Evolutionary conservation across 1,140 invertebrate genomes (phyloP).

Genomic region (Cotesia typhae): DNA sequence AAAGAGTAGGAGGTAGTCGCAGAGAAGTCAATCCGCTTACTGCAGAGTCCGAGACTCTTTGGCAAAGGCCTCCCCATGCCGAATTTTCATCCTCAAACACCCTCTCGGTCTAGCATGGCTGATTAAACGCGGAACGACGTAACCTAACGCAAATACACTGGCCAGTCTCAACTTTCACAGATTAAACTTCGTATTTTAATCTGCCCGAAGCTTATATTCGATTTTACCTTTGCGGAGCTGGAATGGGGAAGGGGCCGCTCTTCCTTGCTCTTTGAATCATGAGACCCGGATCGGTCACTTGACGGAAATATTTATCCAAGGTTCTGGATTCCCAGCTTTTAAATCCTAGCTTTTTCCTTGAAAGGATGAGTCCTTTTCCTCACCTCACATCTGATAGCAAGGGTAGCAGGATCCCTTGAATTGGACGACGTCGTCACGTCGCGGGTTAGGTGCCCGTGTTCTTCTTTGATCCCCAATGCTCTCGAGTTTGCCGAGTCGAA

Average conservation of each 20-base stretch:
- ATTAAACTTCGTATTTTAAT: slow-evolving; percentile 26
- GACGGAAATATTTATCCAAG: slow-evolving; percentile 66
- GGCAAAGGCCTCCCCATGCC: slow-evolving; percentile 19
- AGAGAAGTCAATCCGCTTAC: slow-evolving; percentile 36
- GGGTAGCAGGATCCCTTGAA: background rate
- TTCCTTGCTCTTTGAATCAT: slow-evolving; percentile 59
- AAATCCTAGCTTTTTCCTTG: background rate
- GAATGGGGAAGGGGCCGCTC: background rate
- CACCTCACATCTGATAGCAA: slow-evolving; percentile 19
- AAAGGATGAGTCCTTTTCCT: slow-evolving; percentile 2
- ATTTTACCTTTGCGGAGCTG: slow-evolving; percentile 54
- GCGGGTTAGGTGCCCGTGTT: slow-evolving; percentile 41
- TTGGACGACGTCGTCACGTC: slow-evolving; percentile 43
- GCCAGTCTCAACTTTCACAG: slow-evolving; percentile 39
- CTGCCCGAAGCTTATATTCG: slow-evolving; percentile 41
- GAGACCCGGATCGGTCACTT: slow-evolving; percentile 56
- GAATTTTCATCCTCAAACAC: slow-evolving; percentile 31
- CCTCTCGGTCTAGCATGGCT: slow-evolving; percentile 56
- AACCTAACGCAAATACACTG: slow-evolving; percentile 63
- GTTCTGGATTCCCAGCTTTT: slow-evolving; percentile 33
- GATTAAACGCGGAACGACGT: slow-evolving; percentile 66
- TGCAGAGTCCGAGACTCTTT: slow-evolving; percentile 28
- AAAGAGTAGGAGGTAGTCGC: background rate
- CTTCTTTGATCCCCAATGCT: slow-evolving; percentile 60
- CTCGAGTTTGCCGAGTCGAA: slow-evolving; percentile 55